These are phyloP conservation scores for Drosophila borealis DNA, from an alignment of 2,888 invertebrate genomes.

Conservation along the genomic window DNA sequence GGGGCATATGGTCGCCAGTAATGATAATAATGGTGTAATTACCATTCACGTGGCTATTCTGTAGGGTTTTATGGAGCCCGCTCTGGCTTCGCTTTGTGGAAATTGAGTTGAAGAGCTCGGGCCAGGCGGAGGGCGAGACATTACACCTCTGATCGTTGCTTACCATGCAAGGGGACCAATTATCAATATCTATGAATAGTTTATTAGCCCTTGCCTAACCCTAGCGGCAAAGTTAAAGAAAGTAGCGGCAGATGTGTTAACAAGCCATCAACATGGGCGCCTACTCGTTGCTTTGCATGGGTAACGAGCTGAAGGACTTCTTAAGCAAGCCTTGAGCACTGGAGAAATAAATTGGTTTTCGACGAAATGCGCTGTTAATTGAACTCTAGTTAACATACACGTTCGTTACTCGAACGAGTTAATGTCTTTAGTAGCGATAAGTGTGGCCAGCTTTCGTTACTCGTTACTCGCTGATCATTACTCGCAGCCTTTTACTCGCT, in stretches of 20 bases:
- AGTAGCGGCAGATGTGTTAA: slow-evolving; percentile 18
- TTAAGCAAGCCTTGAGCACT: not conserved
- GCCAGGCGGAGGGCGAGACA: not conserved
- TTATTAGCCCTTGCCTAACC: slow-evolving; percentile 28
- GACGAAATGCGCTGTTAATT: no score
- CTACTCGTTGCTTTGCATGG: slow-evolving; percentile 1
- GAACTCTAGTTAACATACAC: no score
- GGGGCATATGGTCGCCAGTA: slow-evolving; percentile 13
- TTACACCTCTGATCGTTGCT: slow-evolving; percentile 15
- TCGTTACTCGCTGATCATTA: no score
- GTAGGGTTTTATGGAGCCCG: not conserved
- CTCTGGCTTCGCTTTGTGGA: not conserved
- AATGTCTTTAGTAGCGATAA: no score
- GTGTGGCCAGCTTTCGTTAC: no score
- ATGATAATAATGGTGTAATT: slow-evolving; percentile 44
- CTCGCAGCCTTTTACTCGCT: no score
- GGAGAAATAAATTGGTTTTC: not conserved
- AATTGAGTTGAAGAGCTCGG: not conserved
- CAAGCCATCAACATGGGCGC: slow-evolving; percentile 7
- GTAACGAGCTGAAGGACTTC: not conserved
- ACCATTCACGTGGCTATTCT: slow-evolving; percentile 20
- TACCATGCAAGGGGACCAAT: slow-evolving; percentile 10
- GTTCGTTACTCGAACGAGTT: no score
- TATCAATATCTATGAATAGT: slow-evolving; percentile 36
- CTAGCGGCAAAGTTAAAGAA: slow-evolving; percentile 10